Evolutionary conservation across 1,140 invertebrate species (phyloP).

Genomic region (Hycleus phaleratus): DNA sequence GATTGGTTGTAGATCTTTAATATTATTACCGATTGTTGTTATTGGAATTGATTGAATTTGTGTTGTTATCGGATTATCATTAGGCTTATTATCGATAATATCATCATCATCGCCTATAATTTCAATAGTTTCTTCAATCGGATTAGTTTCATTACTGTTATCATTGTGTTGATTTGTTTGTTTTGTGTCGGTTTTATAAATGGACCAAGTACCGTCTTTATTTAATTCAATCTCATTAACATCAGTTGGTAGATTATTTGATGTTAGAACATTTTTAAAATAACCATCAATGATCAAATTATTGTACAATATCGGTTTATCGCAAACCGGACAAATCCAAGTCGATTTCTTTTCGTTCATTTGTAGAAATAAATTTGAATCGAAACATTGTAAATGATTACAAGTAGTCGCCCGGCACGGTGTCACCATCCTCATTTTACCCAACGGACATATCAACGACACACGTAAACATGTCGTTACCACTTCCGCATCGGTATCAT

Average conservation of each 20-base stretch:
- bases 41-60: too few species aligned
- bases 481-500: slow-evolving; percentile 89
- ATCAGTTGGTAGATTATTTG: slow-evolving; percentile 54
- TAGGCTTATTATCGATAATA: slow-evolving; percentile 23
- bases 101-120: slow-evolving; percentile 44
- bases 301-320: slow-evolving; percentile 82
- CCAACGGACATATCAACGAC: slow-evolving; percentile 85
- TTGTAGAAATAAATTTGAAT: slow-evolving; percentile 88
- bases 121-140: slow-evolving; percentile 35
- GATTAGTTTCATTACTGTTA: slow-evolving; percentile 42
- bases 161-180: slow-evolving; percentile 44
- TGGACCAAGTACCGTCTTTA: slow-evolving; percentile 80
- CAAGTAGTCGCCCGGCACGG: slow-evolving; percentile 87
- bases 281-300: slow-evolving; percentile 88
- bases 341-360: slow-evolving; percentile 99
- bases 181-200: too few species aligned
- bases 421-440: slow-evolving; percentile 88
- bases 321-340: slow-evolving; percentile 97
- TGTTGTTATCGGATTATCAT: slow-evolving; percentile 5
- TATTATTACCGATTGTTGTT: too few species aligned
- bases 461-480: slow-evolving; percentile 88
- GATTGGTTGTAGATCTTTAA: slow-evolving; percentile 15
- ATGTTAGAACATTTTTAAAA: slow-evolving; percentile 73
- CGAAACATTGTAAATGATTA: slow-evolving; percentile 95
- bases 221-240: slow-evolving; percentile 79